Evolutionary conservation across 2,888 invertebrate genomes (phyloP).

Genomic region (Drosophila hamatofila): DNA sequence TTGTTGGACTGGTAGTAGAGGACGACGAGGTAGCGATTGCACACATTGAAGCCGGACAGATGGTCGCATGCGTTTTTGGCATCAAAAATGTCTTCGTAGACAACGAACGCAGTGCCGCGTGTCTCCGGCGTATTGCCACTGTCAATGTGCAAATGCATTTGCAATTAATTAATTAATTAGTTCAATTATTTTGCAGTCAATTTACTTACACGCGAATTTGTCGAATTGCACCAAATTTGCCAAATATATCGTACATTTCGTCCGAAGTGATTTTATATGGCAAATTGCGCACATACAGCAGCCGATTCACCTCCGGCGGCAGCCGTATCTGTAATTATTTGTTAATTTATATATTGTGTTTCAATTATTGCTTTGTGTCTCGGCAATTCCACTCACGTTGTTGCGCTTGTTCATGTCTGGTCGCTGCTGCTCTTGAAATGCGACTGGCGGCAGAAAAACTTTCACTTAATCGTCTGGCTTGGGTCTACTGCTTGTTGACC

Average conservation of each 20-base stretch:
- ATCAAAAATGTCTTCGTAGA: conserved; percentile 99
- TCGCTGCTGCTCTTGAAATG: conserved; percentile 58
- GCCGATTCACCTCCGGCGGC: conserved; percentile 99
- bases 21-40: conserved; percentile 99
- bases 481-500: conserved; percentile 57
- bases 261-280: conserved; percentile 99
- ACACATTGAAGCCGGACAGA: conserved; percentile 99
- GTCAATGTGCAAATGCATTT: conserved; percentile 79
- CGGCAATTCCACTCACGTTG: conserved; percentile 76
- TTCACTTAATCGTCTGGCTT: conserved; percentile 61
- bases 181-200: neutral
- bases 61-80: conserved; percentile 99
- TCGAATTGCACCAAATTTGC: conserved; percentile 99
- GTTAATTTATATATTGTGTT: conserved; percentile 30
- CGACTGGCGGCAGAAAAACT: conserved; percentile 64
- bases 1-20: conserved; percentile 98
- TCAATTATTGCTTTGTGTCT: conserved; percentile 25
- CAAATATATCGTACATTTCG: conserved; percentile 99
- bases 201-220: conserved; percentile 97
- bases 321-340: conserved; percentile 91
- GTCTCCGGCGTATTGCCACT: conserved; percentile 99
- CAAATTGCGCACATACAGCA: conserved; percentile 97
- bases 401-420: conserved; percentile 83
- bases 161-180: conserved; percentile 15
- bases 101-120: conserved; percentile 99